Evolutionary conservation across 2,888 invertebrate genomes (phyloP), one percentile per base, ranked within the genome.

Genomic region (Archaeoteleia sp.): DNA sequence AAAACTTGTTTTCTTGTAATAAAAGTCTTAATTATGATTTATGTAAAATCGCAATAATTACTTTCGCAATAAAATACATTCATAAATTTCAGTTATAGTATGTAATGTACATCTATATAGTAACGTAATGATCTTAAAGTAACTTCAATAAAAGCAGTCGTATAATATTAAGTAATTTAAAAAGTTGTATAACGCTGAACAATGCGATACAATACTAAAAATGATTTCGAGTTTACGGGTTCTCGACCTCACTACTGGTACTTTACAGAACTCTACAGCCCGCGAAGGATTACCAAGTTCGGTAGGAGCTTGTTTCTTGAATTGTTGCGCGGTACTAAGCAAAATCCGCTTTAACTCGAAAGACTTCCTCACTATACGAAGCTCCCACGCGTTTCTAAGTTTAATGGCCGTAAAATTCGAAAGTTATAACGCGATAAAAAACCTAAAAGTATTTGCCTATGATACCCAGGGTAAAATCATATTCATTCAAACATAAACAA

Each of bases 271-370:
- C 46, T 57, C 29, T 37, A 37, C 55, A 45, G 39, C 32, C 46
- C 23, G 39, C 30, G 39, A 40, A 46, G 46, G 57, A 46, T 57
- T 57, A 57, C 30, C 30, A 53, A 53, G 37, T 57, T 57, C 25
- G 20, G 39, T 12, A 39, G 37, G 40, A 57, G 46, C 58, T 58
- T 58, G 48, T 58, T 58, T 58, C 58, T 48, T 46, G 58, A 58
- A 58, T 58, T 58, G 48, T 48, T 48, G 42, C 35, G 42, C 48
- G 40, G 40, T 42, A 25, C 40, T 48, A 37, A 32, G 48, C 39
- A 58, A n/a, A 58, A 48, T 48, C 58, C 55, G 39, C 46, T 57
- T 58, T 58, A 58, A 48, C 58, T 34, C 54, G 43, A 40, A 43
- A 54, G 43, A 54, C 43, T 48, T 39, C 23, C 23, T 27, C 55